Evolutionary conservation across 1,140 invertebrate species (phyloP), one percentile per base, ranked within the genome.

Genomic region (Zaprionus davidi): DNA sequence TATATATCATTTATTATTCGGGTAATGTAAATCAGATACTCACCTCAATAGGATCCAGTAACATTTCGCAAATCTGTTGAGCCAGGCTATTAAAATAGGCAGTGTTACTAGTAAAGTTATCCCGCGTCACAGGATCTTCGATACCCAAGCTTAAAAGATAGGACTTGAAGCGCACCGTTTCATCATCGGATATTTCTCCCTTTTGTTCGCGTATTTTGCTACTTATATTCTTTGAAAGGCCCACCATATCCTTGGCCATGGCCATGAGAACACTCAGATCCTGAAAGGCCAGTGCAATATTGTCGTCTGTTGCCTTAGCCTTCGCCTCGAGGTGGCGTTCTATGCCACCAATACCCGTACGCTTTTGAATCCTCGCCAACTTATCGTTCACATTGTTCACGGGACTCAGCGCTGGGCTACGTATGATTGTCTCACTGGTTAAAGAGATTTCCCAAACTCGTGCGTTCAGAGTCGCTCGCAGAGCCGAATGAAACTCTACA

Each of bases 171-270:
- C 96, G 95, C 15, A 99, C 95, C 9, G 98, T 99, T 94, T 99
- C 99, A 94, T 99, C 99, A 92, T 99, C 98, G 12, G 98, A 98
- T 75, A 99, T 98, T 88, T 98, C 97, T 28, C 98, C 98, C 94
- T 99, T 97, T 91, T 97, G 97, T 82, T 99, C 97, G 94, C 97
- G 93, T 82, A 99, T 98, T 95, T 98, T 99, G 66, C 95, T 95
- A 44, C 98, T 98, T 88, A 99, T 99, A 70, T 94, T 97, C 92
- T 98, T 98, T 1, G 98, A 98, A 77, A 99, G 94, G 3, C 94
- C 93, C 20, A 99, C 98, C 99, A 99, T 99, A 76, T 99, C 98
- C 94, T 99, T 98, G 5, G 99, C 98, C 95, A 98, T 98, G 66
- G 95, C 95, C 96, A 99, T 99, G 0, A 99, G 94, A 90, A 98